Conservation (phyloP, 2,888 invertebrate genomes). For the Aradus depressus region DNA sequence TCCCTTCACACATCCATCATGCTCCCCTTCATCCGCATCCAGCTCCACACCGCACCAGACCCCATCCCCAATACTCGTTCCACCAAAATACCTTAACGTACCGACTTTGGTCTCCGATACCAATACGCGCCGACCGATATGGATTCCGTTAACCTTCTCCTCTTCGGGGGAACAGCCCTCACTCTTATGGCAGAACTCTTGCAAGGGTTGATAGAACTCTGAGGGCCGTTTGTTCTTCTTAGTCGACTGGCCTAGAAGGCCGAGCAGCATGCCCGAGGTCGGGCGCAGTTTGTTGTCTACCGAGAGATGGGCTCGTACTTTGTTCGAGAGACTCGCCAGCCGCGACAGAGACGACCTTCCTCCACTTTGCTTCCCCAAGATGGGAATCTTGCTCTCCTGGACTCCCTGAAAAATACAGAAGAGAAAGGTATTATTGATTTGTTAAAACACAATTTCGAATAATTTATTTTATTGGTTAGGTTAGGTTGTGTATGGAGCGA, state of each 20-base stretch:
- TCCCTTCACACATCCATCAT: slow-evolving; percentile 51
- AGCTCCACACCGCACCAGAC: slow-evolving; percentile 55
- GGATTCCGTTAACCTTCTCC: slow-evolving; percentile 17
- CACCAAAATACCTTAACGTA: slow-evolving; percentile 46
- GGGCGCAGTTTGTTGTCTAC: slow-evolving; percentile 24
- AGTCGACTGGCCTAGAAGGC: slow-evolving; percentile 18
- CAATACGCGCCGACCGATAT: slow-evolving; percentile 38
- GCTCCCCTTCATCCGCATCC: slow-evolving; percentile 45
- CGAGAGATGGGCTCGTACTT: slow-evolving; percentile 31
- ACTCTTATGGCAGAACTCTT: slow-evolving; percentile 23
- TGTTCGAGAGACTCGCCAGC: slow-evolving; percentile 31
- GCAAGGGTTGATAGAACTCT: slow-evolving; percentile 25
- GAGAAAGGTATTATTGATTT: too few relatives aligned
- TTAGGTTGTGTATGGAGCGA: too few relatives aligned
- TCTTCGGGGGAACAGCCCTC: slow-evolving; percentile 24
- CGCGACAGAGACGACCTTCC: slow-evolving; percentile 27
- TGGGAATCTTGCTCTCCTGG: slow-evolving; percentile 33
- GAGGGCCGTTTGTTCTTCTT: slow-evolving; percentile 25
- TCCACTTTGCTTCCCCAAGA: slow-evolving; percentile 27
- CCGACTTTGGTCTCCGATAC: slow-evolving; percentile 42
- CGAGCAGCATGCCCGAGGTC: slow-evolving; percentile 21
- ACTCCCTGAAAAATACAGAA: slow-evolving; percentile 31
- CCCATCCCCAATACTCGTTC: slow-evolving; percentile 44
- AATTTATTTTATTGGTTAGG: too few relatives aligned
- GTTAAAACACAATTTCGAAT: too few relatives aligned